Conservation (phyloP, 2,113 vertebrate genomes). For the Anas platyrhynchos region DNA sequence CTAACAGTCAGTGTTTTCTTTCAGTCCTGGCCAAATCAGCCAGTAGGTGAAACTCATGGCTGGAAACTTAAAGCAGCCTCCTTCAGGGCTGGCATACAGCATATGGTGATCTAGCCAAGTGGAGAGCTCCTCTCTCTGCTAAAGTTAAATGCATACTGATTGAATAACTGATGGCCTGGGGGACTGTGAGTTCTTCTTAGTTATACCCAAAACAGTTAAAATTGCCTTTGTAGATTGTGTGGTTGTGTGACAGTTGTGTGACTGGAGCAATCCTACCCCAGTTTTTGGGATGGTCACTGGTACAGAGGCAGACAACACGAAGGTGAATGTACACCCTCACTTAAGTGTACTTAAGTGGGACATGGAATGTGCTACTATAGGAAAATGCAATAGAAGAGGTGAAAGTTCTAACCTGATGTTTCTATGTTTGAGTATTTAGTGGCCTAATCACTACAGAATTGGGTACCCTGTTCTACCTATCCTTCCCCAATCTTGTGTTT, state of each 20-base stretch:
- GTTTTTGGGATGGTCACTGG: not conserved
- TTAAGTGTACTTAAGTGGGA: no score
- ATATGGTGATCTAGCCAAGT: not conserved
- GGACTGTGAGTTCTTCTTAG: not conserved
- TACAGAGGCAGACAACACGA: not conserved
- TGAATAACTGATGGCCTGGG: not conserved
- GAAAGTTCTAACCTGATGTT: not conserved
- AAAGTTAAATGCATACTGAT: not conserved
- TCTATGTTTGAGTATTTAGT: not conserved
- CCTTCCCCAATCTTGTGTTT: not conserved
- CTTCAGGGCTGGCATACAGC: not conserved
- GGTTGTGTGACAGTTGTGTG: not conserved
- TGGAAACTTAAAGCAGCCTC: not conserved
- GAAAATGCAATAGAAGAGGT: not conserved
- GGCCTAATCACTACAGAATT: not conserved
- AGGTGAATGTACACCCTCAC: not conserved
- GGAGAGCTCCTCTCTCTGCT: not conserved
- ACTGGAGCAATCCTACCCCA: not conserved
- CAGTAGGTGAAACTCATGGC: not conserved
- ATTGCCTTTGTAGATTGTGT: not conserved
- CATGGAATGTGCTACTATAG: fast-evolving
- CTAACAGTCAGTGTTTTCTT: not conserved
- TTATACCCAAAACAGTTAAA: not conserved
- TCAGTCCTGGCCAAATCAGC: not conserved
- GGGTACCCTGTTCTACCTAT: fast-evolving